Base-by-base conservation (phyloP, 2,888 invertebrate species). In the Onchidella celtica region DNA sequence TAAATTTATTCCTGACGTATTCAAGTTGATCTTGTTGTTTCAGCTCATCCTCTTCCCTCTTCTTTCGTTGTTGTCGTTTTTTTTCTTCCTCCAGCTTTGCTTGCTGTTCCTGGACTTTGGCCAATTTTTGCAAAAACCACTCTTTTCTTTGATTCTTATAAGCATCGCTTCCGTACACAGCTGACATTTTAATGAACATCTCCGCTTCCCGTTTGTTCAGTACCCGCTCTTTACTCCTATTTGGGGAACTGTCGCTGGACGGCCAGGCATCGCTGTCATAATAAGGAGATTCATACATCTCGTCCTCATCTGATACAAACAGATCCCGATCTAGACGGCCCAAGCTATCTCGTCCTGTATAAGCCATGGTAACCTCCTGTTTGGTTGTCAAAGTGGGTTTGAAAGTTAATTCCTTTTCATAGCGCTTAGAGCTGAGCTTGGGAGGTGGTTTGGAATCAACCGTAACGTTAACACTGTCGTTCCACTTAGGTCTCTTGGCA, bases 111-210 rank as follows among this genome's bases (percentile, higher is more conserved):
- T 90, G 88, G 32, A 86, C 84, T 27, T 86, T 82, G 27, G 87
- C 84, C 61, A 90, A 68, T 85, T 86, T 88, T 65, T 89, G 83
- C 61, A 88, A 85, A 69, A 90, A 88, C 29, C 84, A 84, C 77
- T 86, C 85, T 80, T 88, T 88, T 66, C 89, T 83, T 34, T 81
- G 68, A 27, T 81, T 78, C 21, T 83, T 82, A 27, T 83, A 79
- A 3, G 85, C 78, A 2, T 85, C 85, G 2, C 84, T 83, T 38
- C 87, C 88, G 73, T 89, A 89, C 9, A 88, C 87, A 40, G 85
- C 84, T n/a, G 87, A 85, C 32, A 90, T 87, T 73, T 89, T 87
- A 70, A 85, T 80, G 75, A 87, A 90, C 17, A 85, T 81, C 24
- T 84, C 68, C 1, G 88, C 88, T 76, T 89, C 88, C n/a, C 86